These are phyloP conservation scores for Drosophila athabasca DNA, from an alignment of 1,140 invertebrate species.

Conservation along the genomic window DNA sequence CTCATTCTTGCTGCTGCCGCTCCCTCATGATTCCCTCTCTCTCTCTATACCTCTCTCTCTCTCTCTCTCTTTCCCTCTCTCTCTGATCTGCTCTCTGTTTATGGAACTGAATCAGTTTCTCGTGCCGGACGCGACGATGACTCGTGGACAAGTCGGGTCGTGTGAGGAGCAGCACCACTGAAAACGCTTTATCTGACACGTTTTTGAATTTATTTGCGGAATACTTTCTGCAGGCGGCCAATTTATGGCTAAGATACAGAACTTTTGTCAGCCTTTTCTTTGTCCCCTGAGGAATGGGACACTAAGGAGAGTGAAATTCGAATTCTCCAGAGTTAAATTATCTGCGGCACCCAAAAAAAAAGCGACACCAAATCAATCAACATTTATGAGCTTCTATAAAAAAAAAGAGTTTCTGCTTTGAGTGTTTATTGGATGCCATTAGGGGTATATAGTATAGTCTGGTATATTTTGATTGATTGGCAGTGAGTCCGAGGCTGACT, in stretches of 20 bases:
- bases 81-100: constrained; percentile 16
- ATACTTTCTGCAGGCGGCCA: constrained; percentile 41
- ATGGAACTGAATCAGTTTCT: constrained; percentile 30
- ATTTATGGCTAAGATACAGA: constrained; percentile 59
- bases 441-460: constrained; percentile 29
- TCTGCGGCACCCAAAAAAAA: constrained; percentile 6
- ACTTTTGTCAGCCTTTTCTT: constrained; percentile 37
- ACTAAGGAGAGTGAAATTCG: constrained; percentile 18
- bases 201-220: constrained; percentile 72
- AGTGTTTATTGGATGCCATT: constrained; percentile 53
- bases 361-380: constrained; percentile 43
- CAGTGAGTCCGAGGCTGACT: constrained; percentile 15
- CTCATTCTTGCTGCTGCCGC: not conserved
- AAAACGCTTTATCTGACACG: constrained; percentile 70
- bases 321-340: constrained; percentile 26
- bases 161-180: constrained; percentile 23
- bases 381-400: constrained; percentile 47
- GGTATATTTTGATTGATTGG: constrained; percentile 48
- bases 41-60: constrained; percentile 7
- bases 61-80: constrained; percentile 3
- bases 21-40: constrained; percentile 13
- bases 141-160: constrained; percentile 38
- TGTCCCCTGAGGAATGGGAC: not conserved
- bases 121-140: constrained; percentile 34
- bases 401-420: constrained; percentile 33